Evolutionary conservation across 2,113 vertebrate species (phyloP).

Genomic region (Hyaena hyaena): DNA sequence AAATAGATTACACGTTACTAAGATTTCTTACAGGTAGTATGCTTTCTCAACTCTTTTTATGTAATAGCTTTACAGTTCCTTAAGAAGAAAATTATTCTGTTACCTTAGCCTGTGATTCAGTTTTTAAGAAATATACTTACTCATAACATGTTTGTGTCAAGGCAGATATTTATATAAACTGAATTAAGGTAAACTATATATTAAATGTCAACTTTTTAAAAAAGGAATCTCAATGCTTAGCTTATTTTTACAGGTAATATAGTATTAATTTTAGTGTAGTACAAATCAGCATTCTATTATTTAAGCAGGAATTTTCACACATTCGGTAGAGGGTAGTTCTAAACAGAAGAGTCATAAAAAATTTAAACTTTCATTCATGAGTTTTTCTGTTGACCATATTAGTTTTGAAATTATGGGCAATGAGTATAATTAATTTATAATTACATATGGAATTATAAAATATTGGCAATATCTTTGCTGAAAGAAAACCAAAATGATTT

Average conservation of each 20-base stretch:
- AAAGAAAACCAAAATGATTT: slow-evolving; percentile 49
- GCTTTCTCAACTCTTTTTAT: neutral
- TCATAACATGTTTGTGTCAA: slow-evolving; percentile 37
- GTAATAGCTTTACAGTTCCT: neutral
- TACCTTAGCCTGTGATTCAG: neutral
- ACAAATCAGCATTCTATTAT: neutral
- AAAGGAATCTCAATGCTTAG: slow-evolving; percentile 25
- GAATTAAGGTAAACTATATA: slow-evolving; percentile 26
- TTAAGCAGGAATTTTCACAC: neutral
- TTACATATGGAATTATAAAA: neutral
- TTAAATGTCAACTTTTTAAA: slow-evolving; percentile 14
- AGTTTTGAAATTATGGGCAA: slow-evolving; percentile 43
- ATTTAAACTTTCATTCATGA: slow-evolving; percentile 46
- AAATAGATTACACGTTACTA: slow-evolving; percentile 17
- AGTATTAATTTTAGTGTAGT: slow-evolving; percentile 3
- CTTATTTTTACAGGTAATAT: slow-evolving; percentile 6
- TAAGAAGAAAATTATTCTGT: slow-evolving; percentile 1
- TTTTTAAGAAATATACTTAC: slow-evolving; percentile 57
- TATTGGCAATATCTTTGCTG: slow-evolving; percentile 13
- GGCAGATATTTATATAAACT: neutral
- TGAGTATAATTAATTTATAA: slow-evolving; percentile 49
- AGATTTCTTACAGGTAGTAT: neutral
- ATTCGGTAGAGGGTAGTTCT: neutral
- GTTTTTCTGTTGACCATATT: slow-evolving; percentile 42
- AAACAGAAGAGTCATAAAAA: slow-evolving; percentile 15